A percentile compares a stretch with the other conserved stretches of the same genome.
These are phyloP conservation scores for Eupithecia subfuscata DNA, from an alignment of 2,888 invertebrate species.

Conservation along the genomic window DNA sequence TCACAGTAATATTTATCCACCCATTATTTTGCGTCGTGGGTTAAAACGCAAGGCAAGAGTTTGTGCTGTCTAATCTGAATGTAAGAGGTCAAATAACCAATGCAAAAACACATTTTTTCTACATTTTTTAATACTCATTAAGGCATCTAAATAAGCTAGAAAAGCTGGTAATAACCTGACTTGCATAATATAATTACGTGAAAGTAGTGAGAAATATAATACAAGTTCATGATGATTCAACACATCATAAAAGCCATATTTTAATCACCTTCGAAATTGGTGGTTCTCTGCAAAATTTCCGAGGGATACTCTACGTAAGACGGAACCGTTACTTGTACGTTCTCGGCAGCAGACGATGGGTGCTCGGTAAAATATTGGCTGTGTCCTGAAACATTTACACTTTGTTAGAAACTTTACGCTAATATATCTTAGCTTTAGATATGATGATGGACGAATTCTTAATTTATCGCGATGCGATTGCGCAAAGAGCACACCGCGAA, in stretches of 20 bases:
- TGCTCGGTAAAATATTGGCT: conserved; percentile 45
- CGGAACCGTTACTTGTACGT: conserved; percentile 40
- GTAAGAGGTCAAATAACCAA: not conserved
- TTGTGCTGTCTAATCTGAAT: not conserved
- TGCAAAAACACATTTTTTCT: not conserved
- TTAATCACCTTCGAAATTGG: conserved; percentile 62
- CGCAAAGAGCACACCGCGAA: no score
- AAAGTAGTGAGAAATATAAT: not conserved
- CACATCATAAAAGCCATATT: not conserved
- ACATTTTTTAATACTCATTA: no score
- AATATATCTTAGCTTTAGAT: not conserved
- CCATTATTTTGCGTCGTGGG: not conserved
- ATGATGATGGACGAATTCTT: no score
- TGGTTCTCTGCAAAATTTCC: conserved; percentile 69
- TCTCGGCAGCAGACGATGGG: conserved; percentile 35
- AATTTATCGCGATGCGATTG: no score
- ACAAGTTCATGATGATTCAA: not conserved
- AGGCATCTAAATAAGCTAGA: not conserved
- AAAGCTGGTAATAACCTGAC: no score
- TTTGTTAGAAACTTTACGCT: not conserved
- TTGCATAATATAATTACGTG: not conserved
- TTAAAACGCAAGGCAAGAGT: not conserved
- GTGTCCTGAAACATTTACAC: not conserved
- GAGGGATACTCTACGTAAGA: conserved; percentile 69
- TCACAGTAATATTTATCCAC: not conserved